Evolutionary conservation across 1,140 invertebrate genomes (phyloP).

Genomic region (Lasioglossum baleicum): DNA sequence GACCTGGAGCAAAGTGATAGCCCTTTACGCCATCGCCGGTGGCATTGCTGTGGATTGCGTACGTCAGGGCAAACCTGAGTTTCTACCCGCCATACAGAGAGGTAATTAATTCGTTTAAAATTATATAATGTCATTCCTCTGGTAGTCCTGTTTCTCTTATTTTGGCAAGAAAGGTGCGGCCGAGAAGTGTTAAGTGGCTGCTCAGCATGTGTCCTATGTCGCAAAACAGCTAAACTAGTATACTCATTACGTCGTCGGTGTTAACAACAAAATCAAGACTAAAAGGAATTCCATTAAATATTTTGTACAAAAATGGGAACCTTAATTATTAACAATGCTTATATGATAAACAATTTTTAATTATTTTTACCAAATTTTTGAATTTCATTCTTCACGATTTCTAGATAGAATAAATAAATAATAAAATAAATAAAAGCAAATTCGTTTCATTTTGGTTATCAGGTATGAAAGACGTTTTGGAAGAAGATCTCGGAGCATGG

Average conservation of each 20-base stretch:
- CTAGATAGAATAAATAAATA: too few relatives aligned
- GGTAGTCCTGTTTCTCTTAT: not conserved
- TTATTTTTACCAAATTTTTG: too few relatives aligned
- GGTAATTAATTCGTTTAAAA: conserved; percentile 63
- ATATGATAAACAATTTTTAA: too few relatives aligned
- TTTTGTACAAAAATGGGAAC: too few relatives aligned
- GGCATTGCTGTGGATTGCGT: conserved; percentile 87
- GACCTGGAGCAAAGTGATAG: conserved; percentile 86
- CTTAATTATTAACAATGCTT: too few relatives aligned
- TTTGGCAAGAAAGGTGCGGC: not conserved
- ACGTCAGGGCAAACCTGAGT: conserved; percentile 84
- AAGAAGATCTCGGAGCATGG: conserved; percentile 85
- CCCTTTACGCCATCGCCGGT: conserved; percentile 85
- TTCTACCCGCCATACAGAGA: conserved; percentile 82
- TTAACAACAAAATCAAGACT: too few relatives aligned
- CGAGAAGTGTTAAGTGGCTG: not conserved
- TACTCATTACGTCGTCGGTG: too few relatives aligned
- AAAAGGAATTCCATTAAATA: too few relatives aligned
- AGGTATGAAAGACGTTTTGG: conserved; percentile 82
- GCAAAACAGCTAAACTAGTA: too few relatives aligned
- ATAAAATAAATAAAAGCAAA: too few relatives aligned
- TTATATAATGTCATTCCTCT: not conserved
- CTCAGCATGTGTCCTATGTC: too few relatives aligned
- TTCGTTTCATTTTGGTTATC: not conserved
- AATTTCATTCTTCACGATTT: too few relatives aligned